Evolutionary conservation across 2,888 invertebrate genomes (phyloP).

Genomic region (Exephanes ischioxanthus): DNA sequence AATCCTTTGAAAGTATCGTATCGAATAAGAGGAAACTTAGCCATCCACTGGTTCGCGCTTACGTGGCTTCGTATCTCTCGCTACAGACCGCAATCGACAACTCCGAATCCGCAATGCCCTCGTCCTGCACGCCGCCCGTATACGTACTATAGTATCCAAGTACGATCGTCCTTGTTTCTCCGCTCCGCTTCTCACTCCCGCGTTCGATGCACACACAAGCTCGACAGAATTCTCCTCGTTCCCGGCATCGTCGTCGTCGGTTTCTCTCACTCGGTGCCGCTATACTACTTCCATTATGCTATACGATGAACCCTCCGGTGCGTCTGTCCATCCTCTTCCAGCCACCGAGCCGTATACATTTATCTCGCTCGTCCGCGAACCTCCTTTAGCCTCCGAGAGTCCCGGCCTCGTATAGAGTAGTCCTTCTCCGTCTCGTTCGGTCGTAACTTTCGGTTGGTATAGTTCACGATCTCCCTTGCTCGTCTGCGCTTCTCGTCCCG

Average conservation of each 20-base stretch:
- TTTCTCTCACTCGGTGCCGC: slow-evolving; percentile 41
- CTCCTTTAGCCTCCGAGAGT: slow-evolving; percentile 32
- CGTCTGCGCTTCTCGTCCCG: slow-evolving; percentile 27
- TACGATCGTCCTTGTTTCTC: slow-evolving; percentile 50
- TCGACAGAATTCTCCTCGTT: slow-evolving; percentile 51
- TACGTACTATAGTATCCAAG: slow-evolving; percentile 35
- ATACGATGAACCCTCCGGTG: slow-evolving; percentile 59
- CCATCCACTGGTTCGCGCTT: slow-evolving; percentile 14
- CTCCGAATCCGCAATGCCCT: slow-evolving; percentile 65
- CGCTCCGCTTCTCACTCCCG: background rate
- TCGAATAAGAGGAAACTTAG: background rate
- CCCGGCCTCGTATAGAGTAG: slow-evolving; percentile 43
- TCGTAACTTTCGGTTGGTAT: slow-evolving; percentile 48
- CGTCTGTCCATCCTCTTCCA: slow-evolving; percentile 42
- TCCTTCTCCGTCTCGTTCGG: slow-evolving; percentile 54
- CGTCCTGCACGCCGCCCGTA: slow-evolving; percentile 26
- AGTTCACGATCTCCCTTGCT: slow-evolving; percentile 15
- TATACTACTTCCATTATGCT: slow-evolving; percentile 62
- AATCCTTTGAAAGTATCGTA: background rate
- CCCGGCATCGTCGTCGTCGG: slow-evolving; percentile 50
- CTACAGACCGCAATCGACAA: slow-evolving; percentile 68
- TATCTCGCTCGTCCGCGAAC: slow-evolving; percentile 38
- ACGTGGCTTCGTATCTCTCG: slow-evolving; percentile 62
- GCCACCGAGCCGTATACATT: slow-evolving; percentile 15
- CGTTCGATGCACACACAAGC: background rate